phyloP scores from a whole-genome alignment of 2,888 invertebrate genomes.

The Electrophaes corylata region DNA sequence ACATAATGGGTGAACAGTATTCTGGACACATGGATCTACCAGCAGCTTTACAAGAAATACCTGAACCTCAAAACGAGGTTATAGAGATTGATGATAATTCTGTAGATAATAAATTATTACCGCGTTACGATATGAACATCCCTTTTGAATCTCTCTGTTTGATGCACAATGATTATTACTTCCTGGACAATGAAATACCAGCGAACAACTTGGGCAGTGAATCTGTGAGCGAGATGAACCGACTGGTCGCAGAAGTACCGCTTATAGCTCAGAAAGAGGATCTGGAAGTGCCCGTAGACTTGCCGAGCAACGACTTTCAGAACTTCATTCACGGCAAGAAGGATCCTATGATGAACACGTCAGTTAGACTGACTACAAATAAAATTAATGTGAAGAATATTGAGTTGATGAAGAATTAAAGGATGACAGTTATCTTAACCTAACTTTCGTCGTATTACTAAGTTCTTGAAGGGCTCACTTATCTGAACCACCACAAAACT shows the following conservation, averaged over 20 bases:
- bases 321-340: constrained; percentile 72
- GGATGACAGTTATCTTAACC: neutral
- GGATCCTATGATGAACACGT: constrained; percentile 79
- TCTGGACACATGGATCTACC: constrained; percentile 68
- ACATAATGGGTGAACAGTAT: constrained; percentile 74
- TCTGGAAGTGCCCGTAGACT: constrained; percentile 53
- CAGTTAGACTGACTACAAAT: constrained; percentile 68
- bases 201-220: constrained; percentile 56
- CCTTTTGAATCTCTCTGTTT: constrained; percentile 72
- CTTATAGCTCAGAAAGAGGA: constrained; percentile 65
- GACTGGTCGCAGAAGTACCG: constrained; percentile 70
- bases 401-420: constrained; percentile 77
- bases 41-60: constrained; percentile 61
- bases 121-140: constrained; percentile 74
- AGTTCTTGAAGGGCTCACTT: no score
- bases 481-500: no score
- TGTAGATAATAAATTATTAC: constrained; percentile 73
- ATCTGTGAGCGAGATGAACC: constrained; percentile 61
- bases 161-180: constrained; percentile 78
- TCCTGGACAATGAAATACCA: constrained; percentile 70
- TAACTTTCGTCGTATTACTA: neutral
- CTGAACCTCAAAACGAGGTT: constrained; percentile 70
- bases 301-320: constrained; percentile 56
- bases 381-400: constrained; percentile 81
- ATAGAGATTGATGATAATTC: constrained; percentile 81